Conservation (phyloP, 2,113 vertebrate genomes). For the Notothenia rossii region DNA sequence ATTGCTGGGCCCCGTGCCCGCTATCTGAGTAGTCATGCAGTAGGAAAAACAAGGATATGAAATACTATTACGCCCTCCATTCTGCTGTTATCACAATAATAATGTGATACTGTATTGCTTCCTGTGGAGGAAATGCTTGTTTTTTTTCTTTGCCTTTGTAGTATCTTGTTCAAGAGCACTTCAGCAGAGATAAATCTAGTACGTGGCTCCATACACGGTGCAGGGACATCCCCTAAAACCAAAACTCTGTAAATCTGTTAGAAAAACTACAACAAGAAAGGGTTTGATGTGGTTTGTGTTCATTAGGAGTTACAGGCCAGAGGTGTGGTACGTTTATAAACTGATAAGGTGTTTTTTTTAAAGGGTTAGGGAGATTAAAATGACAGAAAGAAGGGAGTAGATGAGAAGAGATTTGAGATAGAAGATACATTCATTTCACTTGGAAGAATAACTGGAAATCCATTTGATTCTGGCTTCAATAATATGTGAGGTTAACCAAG, state of each 20-base stretch:
- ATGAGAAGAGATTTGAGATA: constrained; percentile 5
- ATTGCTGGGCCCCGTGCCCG: constrained; percentile 25
- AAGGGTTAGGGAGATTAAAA: neutral
- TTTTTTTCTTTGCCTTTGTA: constrained; percentile 39
- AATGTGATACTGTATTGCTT: constrained; percentile 71
- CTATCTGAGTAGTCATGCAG: constrained; percentile 35
- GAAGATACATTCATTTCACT: constrained; percentile 24
- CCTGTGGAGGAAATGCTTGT: constrained; percentile 57
- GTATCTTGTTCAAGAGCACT: constrained; percentile 38
- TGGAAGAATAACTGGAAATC: constrained; percentile 42
- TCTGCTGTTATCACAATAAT: constrained; percentile 55
- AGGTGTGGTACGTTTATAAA: neutral
- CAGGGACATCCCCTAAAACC: neutral
- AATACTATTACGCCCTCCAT: constrained; percentile 52
- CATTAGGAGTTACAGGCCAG: neutral
- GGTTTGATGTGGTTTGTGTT: neutral
- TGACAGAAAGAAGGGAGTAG: neutral
- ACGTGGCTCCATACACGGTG: neutral
- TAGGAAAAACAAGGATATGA: constrained; percentile 63
- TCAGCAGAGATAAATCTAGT: constrained; percentile 18
- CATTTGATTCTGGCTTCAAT: constrained; percentile 17
- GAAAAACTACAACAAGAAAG: neutral
- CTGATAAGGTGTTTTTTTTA: neutral
- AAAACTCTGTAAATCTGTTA: neutral
- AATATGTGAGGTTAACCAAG: constrained; percentile 19